These are phyloP conservation scores for Syrista parreyssii DNA, from an alignment of 2,888 invertebrate genomes.

Conservation along the genomic window DNA sequence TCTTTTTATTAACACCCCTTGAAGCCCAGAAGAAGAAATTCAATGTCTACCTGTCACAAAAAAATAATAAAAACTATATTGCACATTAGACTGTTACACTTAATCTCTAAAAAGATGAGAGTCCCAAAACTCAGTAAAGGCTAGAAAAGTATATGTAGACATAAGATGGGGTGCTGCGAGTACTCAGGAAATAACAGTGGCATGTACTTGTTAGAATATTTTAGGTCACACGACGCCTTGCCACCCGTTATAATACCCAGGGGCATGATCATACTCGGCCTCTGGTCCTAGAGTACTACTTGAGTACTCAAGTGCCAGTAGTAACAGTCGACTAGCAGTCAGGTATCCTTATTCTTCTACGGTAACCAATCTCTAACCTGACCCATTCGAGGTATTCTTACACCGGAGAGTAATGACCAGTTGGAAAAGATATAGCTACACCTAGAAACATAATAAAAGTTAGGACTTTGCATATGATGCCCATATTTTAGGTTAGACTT, in stretches of 20 bases:
- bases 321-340: not conserved
- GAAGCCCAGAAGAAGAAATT: not conserved
- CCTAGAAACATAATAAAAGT: not conserved
- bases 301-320: constrained; percentile 22
- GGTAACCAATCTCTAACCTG: not conserved
- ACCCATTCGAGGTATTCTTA: not conserved
- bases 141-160: not conserved
- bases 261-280: not conserved
- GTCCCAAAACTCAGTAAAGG: not conserved
- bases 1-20: not conserved
- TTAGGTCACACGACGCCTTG: constrained; percentile 46
- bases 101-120: not conserved
- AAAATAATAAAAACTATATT: not conserved
- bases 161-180: constrained; percentile 13
- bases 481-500: not conserved
- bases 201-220: constrained; percentile 46
- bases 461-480: not conserved
- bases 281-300: constrained; percentile 16
- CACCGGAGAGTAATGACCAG: not conserved
- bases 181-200: constrained; percentile 33
- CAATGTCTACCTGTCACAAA: not conserved
- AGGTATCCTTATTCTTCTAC: not conserved
- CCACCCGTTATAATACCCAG: constrained; percentile 31
- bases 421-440: not conserved
- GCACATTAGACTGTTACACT: not conserved